These are phyloP conservation scores for Heliothis subflexa DNA, from an alignment of 1,140 invertebrate genomes.

Conservation along the genomic window DNA sequence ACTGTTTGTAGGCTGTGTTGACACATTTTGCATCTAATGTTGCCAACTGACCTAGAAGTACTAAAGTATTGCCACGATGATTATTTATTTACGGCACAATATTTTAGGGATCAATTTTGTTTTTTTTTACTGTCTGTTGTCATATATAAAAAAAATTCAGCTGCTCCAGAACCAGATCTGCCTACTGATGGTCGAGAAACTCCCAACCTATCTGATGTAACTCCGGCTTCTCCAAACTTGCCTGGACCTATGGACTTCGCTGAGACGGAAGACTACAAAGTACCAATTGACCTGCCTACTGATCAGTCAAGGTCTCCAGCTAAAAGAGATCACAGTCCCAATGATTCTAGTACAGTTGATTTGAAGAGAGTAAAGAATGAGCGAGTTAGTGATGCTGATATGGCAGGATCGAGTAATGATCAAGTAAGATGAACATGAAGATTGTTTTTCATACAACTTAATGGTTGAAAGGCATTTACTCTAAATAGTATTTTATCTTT, in stretches of 20 bases:
- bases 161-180: neutral
- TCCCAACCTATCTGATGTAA: too few species aligned
- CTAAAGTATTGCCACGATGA: too few species aligned
- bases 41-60: too few species aligned
- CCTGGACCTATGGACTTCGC: too few species aligned
- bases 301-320: neutral
- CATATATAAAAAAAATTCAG: neutral
- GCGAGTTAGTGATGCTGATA: slow-evolving; percentile 25
- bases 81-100: neutral
- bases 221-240: too few species aligned
- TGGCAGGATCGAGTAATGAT: slow-evolving; percentile 48
- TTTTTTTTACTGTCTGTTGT: neutral
- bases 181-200: too few species aligned
- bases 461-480: too few species aligned
- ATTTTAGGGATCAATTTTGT: too few species aligned
- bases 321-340: slow-evolving; percentile 54
- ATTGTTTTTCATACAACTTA: too few species aligned
- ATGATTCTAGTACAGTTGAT: slow-evolving; percentile 35
- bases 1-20: too few species aligned
- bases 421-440: neutral
- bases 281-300: neutral
- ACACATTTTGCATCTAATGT: too few species aligned
- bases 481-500: too few species aligned
- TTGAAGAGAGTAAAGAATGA: slow-evolving; percentile 58
- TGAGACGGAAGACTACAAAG: slow-evolving; percentile 13